Evolutionary conservation across 2,113 vertebrate genomes (phyloP), one percentile per base, ranked within the genome.

Genomic region (Lepus europaeus): DNA sequence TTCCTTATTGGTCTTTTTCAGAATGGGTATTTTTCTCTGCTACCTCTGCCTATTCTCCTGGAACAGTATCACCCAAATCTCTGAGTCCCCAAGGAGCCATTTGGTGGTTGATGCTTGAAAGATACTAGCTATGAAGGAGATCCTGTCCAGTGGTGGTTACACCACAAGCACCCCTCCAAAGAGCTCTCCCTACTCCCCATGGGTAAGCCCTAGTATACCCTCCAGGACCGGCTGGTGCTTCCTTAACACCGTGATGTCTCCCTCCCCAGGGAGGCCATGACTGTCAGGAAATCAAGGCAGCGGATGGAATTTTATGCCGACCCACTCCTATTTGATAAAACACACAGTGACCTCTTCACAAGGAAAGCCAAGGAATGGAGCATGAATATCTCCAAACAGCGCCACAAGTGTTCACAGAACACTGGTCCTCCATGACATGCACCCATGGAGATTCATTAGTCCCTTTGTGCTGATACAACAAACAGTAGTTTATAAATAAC

Each of bases 1-100:
- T 25, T 87, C 19, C 20, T 90, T 83, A 53, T 53, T 76, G 45
- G 45, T 7, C 68, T 88, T 80, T 39, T n/a, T 31, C 69, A 74
- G 8, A 63, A 82, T 82, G 51, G 68, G 56, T 56, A 87, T 20
- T 93, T 91, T 90, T 33, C 68, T 92, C 82, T 89, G 29, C 19
- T 56, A 29, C 33, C 39, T 85, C 12, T 66, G 84, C 6, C n/a
- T 77, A 49, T 69, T 88, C 27, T 82, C 87, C 45, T 91, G 94
- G 63, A 78, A 95, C 13, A 11, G 39, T 20, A 33, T 23, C 16
- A 33, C 63, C 66, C 39, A 91, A 90, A 93, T 68, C 72, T 83
- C 61, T 95, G 39, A 6, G 19, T 36, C 76, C 49, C 17, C 25
- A 45, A 74, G 33, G 72, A 7, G 79, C 10, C 33, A 25, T 19